Percentiles rank a stretch among this genome's conserved stretches.
phyloP scores from a whole-genome alignment of 2,888 invertebrate genomes.

The Cabera pusaria region DNA sequence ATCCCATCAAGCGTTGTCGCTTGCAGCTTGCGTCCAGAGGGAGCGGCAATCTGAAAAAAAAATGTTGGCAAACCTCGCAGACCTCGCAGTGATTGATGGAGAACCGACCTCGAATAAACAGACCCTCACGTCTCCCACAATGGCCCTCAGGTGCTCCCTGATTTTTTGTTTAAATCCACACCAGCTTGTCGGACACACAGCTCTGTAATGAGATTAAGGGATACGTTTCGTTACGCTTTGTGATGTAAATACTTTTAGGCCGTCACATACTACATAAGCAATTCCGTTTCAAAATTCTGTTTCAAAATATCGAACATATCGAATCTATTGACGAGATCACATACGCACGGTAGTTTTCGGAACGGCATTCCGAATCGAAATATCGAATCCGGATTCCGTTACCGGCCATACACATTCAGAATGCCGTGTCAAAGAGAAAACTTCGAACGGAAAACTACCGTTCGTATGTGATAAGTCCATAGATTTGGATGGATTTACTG shows the following conservation, averaged over 20 bases:
- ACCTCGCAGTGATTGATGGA: conserved; percentile 70
- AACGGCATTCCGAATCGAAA: too few species aligned
- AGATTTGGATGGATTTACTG: too few species aligned
- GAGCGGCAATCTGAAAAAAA: conserved; percentile 69
- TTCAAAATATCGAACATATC: too few species aligned
- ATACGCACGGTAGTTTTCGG: too few species aligned
- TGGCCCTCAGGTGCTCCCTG: conserved; percentile 60
- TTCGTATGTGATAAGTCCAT: too few species aligned
- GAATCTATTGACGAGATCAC: too few species aligned
- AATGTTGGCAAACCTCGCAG: conserved; percentile 32
- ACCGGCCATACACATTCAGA: too few species aligned
- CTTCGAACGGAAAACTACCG: too few species aligned
- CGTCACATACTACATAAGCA: too few species aligned
- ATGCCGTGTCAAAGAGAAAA: too few species aligned
- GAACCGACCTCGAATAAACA: conserved; percentile 66
- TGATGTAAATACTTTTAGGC: conserved; percentile 23
- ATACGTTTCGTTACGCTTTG: conserved; percentile 27
- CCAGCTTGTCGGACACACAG: conserved; percentile 21
- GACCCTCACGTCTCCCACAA: conserved; percentile 59
- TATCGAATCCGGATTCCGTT: too few species aligned
- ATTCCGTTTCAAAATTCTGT: too few species aligned
- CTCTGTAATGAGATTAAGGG: conserved; percentile 24
- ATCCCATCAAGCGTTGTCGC: conserved; percentile 50
- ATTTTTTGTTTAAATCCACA: conserved; percentile 52
- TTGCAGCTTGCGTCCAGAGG: conserved; percentile 55